These are phyloP conservation scores for Hemibagrus guttatus DNA, from an alignment of 2,797 vertebrate genomes.

Conservation along the genomic window DNA sequence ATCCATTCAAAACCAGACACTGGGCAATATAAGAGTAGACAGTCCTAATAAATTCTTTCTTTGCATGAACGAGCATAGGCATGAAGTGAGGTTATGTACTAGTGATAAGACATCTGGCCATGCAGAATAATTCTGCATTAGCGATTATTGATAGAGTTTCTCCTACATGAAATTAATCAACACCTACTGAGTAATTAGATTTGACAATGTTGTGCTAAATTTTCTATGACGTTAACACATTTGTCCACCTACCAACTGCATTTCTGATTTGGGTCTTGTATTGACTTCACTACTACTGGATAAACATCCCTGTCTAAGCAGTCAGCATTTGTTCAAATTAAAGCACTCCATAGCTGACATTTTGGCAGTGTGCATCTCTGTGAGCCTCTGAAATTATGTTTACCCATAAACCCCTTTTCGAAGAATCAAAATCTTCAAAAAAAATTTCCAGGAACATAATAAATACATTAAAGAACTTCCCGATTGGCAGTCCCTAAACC, in stretches of 20 bases:
- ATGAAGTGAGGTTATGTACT: background rate
- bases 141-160: background rate
- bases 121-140: background rate
- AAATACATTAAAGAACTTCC: background rate
- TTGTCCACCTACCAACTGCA: background rate
- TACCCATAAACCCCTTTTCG: background rate
- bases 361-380: background rate
- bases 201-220: background rate
- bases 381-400: background rate
- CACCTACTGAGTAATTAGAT: background rate
- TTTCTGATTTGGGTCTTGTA: background rate
- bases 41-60: background rate
- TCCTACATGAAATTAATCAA: background rate
- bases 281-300: background rate
- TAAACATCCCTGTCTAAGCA: background rate
- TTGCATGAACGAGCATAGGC: slow-evolving; percentile 2
- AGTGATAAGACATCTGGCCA: background rate
- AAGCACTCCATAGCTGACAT: background rate
- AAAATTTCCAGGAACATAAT: background rate
- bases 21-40: background rate
- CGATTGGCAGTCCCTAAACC: background rate
- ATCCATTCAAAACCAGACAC: background rate
- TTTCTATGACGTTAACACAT: background rate
- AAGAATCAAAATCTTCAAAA: background rate
- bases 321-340: background rate